A percentile compares a stretch with the other conserved stretches of the same genome.
Conservation (phyloP, 2,113 vertebrate genomes). For the Pipa parva region DNA sequence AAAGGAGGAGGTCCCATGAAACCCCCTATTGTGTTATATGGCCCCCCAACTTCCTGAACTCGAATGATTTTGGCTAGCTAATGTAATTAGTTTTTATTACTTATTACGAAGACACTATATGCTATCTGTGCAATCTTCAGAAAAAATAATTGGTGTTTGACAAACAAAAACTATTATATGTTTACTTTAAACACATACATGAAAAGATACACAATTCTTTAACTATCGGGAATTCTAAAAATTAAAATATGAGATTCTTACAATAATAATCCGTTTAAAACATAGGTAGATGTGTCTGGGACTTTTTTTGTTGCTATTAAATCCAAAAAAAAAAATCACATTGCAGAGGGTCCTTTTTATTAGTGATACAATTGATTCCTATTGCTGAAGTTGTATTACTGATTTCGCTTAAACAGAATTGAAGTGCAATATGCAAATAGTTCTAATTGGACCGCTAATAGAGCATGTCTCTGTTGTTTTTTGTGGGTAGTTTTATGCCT, state of each 20-base stretch:
- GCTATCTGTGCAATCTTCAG: too few species aligned
- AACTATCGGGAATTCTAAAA: not conserved
- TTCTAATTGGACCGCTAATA: conserved; percentile 99
- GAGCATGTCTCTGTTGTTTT: conserved; percentile 98
- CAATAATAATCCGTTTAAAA: not conserved
- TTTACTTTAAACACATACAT: too few species aligned
- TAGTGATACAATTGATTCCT: conserved; percentile 71
- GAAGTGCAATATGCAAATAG: conserved; percentile 98
- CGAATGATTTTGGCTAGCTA: too few species aligned
- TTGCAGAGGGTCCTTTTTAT: conserved; percentile 51
- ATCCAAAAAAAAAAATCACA: conserved; percentile 1
- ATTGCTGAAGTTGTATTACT: conserved; percentile 77
- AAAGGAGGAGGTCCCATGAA: too few species aligned
- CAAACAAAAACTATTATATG: too few species aligned
- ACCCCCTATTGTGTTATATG: too few species aligned
- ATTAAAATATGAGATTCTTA: not conserved
- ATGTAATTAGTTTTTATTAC: too few species aligned
- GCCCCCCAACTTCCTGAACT: too few species aligned
- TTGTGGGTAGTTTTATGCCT: conserved; percentile 91
- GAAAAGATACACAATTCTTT: not conserved
- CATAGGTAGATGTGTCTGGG: not conserved
- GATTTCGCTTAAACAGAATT: conserved; percentile 90
- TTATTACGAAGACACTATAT: too few species aligned
- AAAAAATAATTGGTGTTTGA: too few species aligned
- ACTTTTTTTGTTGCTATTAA: not conserved